Percentiles rank a stretch among this genome's conserved stretches.
Evolutionary conservation across 1,140 invertebrate genomes (phyloP).

Genomic region (Colletes gigas): DNA sequence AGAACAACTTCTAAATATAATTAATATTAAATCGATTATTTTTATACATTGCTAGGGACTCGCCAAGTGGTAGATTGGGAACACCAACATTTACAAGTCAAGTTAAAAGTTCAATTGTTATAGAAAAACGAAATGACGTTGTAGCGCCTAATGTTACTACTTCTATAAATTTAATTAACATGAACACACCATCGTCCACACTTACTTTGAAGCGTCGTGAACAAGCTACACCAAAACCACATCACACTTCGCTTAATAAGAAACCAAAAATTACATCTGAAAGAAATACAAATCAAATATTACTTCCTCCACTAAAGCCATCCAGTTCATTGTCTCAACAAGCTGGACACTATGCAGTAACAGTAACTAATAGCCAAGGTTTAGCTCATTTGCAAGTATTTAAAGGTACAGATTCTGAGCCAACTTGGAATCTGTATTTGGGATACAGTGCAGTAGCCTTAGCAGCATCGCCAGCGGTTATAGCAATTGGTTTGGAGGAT

Average conservation of each 20-base stretch:
- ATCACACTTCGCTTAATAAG: conserved; percentile 64
- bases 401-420: conserved; percentile 81
- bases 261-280: conserved; percentile 71
- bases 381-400: conserved; percentile 81
- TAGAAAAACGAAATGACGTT: conserved; percentile 90
- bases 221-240: conserved; percentile 61
- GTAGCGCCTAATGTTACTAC: conserved; percentile 85
- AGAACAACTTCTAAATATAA: background rate
- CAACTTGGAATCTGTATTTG: conserved; percentile 77
- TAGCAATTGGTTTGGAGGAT: conserved; percentile 85
- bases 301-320: conserved; percentile 75
- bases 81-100: conserved; percentile 87
- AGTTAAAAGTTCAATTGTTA: conserved; percentile 90
- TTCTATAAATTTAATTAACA: conserved; percentile 75
- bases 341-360: conserved; percentile 76
- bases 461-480: conserved; percentile 78
- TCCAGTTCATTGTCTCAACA: conserved; percentile 74
- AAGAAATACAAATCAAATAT: conserved; percentile 58
- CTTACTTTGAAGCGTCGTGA: conserved; percentile 76
- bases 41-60: conserved; percentile 80
- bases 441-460: conserved; percentile 76
- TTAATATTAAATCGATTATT: conserved; percentile 8
- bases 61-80: conserved; percentile 64
- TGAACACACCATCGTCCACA: conserved; percentile 59
- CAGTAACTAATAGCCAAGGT: conserved; percentile 74